phyloP scores from a whole-genome alignment of 2,888 invertebrate genomes.

The Urechis unicinctus region DNA sequence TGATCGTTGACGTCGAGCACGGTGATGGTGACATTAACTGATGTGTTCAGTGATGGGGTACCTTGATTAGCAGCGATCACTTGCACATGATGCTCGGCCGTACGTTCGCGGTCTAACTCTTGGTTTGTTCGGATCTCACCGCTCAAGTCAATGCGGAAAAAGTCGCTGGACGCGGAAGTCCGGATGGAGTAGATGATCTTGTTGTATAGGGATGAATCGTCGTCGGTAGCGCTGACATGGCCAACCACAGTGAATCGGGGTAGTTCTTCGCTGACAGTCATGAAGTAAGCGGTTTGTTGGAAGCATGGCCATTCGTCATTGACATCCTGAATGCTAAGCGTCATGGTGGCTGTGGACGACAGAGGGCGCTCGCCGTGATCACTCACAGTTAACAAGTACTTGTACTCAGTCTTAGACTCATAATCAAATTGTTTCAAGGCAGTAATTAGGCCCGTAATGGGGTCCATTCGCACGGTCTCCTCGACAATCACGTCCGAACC shows the following conservation, averaged over 20 bases:
- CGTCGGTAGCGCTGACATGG: not conserved
- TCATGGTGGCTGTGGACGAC: not conserved
- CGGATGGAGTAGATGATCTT: conserved; percentile 7
- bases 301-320: conserved; percentile 1
- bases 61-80: too few relatives aligned
- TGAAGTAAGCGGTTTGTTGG: not conserved
- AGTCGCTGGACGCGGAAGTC: too few relatives aligned
- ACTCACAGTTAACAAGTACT: not conserved
- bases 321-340: not conserved
- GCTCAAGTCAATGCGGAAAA: too few relatives aligned
- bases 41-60: too few relatives aligned
- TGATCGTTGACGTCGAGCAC: conserved; percentile 30
- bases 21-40: conserved; percentile 21
- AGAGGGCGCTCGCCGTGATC: not conserved
- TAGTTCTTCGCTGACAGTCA: not conserved
- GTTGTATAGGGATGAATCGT: not conserved
- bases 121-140: too few relatives aligned
- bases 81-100: too few relatives aligned
- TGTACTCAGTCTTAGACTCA: not conserved
- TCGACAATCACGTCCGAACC: too few relatives aligned
- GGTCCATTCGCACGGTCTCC: not conserved
- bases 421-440: not conserved
- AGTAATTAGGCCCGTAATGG: not conserved
- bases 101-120: too few relatives aligned
- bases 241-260: not conserved